Evolutionary conservation across 1,140 invertebrate species (phyloP), one percentile per base, ranked within the genome.

Genomic region (Saxidomus purpurata): DNA sequence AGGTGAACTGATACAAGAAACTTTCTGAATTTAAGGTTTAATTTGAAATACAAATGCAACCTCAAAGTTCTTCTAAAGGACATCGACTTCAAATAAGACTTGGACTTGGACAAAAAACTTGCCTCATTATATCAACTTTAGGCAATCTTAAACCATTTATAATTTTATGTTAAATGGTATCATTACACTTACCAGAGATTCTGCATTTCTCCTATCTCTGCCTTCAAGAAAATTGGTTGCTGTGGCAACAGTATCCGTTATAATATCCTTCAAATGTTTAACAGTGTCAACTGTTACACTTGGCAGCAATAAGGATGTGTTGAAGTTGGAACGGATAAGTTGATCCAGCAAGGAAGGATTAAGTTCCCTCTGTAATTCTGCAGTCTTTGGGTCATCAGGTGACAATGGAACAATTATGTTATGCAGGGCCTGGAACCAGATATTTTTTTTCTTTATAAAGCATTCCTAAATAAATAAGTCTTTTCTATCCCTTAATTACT

Each of bases 371-470:
- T 93, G 89, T 6, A 91, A 25, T 0, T 87, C 91, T 19, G 81
- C 90, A 19, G 87, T 52, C 63, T 93, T 93, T 3, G 92, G 92
- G 77, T 94, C 92, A 90, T 93, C 92, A 6, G 93, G 90, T 13
- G 92, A 88, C n/a, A 93, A 87, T n/a, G 88, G 90, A 1, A 91
- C 89, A 3, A 94, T 85, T 25, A 94, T 93, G 77, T 92, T 92
- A 79, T 94, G 93, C 25, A 94, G 89, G 31, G 92, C 88, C 94
- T 94, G 90, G 13, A 91, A 90, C 4, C 19, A 82, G n/a, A 88
- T 38, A n/a, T 61, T n/a, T n/a, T n/a, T n/a, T 61, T 61, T 28
- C 55, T 4, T 61, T 61, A 61, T 61, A 6, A 6, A 61, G 19
- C 22, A 61, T 61, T 4, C 55, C 22, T 9, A 9, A n/a, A 6